Evolutionary conservation across 1,140 invertebrate genomes (phyloP).

Genomic region (Cyclina sinensis): DNA sequence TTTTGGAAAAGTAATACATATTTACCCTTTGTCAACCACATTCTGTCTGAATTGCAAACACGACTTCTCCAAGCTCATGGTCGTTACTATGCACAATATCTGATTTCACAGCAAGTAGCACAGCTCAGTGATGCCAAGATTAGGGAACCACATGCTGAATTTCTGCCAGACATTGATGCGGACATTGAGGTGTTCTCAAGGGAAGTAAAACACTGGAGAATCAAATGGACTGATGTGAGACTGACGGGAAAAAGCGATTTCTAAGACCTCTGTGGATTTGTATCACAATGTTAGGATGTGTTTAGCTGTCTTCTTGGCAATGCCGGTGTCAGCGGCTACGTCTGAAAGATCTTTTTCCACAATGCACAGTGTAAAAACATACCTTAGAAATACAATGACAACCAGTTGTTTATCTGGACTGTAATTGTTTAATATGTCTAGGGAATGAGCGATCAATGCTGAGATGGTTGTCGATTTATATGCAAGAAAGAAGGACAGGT

Average conservation of each 20-base stretch:
- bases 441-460: neutral
- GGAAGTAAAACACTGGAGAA: neutral
- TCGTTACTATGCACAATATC: no score
- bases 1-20: slow-evolving; percentile 55
- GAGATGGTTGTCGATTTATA: neutral
- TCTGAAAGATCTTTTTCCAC: neutral
- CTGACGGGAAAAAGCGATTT: neutral
- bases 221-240: neutral
- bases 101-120: neutral
- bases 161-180: neutral
- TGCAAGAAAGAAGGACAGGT: neutral
- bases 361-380: neutral
- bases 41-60: no score
- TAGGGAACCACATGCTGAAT: neutral
- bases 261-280: neutral
- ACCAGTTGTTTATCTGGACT: neutral
- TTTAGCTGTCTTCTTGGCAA: neutral
- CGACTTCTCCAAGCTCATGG: no score
- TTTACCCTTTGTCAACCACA: slow-evolving; percentile 47
- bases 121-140: neutral
- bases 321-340: slow-evolving; percentile 33
- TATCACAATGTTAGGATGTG: neutral
- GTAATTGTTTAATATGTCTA: slow-evolving; percentile 14
- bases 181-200: neutral
- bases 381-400: slow-evolving; percentile 88